A percentile compares a stretch with the other conserved stretches of the same genome.
Evolutionary conservation across 2,797 vertebrate species (phyloP).

Genomic region (Gobio occitaniae): DNA sequence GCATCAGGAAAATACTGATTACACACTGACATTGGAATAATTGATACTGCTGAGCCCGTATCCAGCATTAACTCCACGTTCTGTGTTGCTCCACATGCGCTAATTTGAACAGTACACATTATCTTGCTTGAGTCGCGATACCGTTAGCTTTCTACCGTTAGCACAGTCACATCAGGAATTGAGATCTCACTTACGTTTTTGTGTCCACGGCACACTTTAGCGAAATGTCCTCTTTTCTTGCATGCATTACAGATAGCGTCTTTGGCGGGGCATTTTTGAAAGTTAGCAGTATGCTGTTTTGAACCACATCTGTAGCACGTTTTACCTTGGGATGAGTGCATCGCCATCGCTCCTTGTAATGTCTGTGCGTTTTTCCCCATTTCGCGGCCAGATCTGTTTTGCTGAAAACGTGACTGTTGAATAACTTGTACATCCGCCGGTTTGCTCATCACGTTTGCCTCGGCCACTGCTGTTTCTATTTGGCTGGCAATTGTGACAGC

Average conservation of each 20-base stretch:
- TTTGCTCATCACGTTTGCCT: slow-evolving; percentile 71
- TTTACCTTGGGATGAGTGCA: slow-evolving; percentile 4
- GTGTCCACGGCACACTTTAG: not conserved
- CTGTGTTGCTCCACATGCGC: not conserved
- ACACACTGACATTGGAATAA: too few relatives aligned
- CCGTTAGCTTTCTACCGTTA: not conserved
- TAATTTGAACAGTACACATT: slow-evolving; percentile 12
- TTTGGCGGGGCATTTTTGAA: not conserved
- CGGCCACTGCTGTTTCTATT: slow-evolving; percentile 49
- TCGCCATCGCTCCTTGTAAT: not conserved
- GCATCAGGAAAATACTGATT: too few relatives aligned
- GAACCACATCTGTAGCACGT: not conserved
- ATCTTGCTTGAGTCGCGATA: not conserved
- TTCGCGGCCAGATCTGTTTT: not conserved
- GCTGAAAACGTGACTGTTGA: not conserved
- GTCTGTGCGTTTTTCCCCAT: slow-evolving; percentile 33
- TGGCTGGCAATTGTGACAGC: too few relatives aligned
- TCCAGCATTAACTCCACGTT: too few relatives aligned
- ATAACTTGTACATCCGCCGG: slow-evolving; percentile 42
- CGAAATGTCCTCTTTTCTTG: slow-evolving; percentile 32
- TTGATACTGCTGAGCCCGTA: too few relatives aligned
- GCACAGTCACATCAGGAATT: slow-evolving; percentile 27
- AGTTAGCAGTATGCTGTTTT: not conserved
- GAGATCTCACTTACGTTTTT: not conserved
- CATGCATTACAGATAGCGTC: not conserved